Conservation (phyloP, 2,797 vertebrate genomes). For the Scolopax bukidnonensis region DNA sequence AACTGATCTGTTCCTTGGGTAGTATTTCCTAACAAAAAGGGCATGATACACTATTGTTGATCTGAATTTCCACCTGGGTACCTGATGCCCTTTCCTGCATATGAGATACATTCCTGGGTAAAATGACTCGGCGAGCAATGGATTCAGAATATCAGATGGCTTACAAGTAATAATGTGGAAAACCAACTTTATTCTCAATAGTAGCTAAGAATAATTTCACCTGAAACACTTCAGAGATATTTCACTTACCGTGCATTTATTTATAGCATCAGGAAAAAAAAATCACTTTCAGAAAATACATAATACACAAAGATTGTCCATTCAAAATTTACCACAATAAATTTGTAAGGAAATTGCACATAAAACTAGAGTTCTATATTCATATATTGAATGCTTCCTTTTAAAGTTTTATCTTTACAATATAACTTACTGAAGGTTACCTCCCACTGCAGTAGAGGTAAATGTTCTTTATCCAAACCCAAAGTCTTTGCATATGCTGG, state of each 20-base stretch:
- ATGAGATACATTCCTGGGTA: not conserved
- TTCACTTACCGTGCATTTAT: not conserved
- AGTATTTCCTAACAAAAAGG: not conserved
- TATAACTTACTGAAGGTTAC: not conserved
- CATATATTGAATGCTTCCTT: not conserved
- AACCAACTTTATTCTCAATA: not conserved
- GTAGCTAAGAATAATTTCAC: not conserved
- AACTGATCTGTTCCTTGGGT: not conserved
- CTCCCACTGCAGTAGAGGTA: not conserved
- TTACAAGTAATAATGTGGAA: not conserved
- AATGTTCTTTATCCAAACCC: not conserved
- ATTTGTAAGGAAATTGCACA: not conserved
- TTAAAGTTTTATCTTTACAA: not conserved
- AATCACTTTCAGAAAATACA: not conserved
- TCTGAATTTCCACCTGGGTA: not conserved
- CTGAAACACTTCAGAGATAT: not conserved
- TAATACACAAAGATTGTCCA: not conserved
- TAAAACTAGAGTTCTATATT: not conserved
- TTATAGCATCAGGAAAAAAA: not conserved
- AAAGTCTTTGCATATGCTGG: not conserved
- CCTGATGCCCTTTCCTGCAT: not conserved
- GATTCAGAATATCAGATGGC: not conserved
- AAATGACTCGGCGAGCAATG: not conserved
- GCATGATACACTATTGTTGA: not conserved
- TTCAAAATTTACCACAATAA: not conserved